These are phyloP conservation scores for Elegia similella DNA, from an alignment of 2,888 invertebrate genomes.

Conservation along the genomic window DNA sequence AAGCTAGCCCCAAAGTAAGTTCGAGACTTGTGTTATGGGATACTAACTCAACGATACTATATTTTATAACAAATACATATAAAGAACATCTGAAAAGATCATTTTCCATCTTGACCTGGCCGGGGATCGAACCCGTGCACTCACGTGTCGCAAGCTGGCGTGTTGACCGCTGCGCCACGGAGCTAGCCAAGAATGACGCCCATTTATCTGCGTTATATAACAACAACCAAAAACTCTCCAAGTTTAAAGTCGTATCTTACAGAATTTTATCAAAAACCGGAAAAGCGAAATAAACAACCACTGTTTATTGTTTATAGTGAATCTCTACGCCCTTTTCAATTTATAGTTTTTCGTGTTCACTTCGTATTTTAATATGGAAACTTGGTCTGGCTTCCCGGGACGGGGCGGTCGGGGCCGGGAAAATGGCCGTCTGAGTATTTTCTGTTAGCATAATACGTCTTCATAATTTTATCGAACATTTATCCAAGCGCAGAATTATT, in stretches of 20 bases:
- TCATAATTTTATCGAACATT: constrained; percentile 46
- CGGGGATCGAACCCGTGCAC: too few species aligned
- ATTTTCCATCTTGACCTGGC: too few species aligned
- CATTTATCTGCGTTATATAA: constrained; percentile 16
- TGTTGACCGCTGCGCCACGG: too few species aligned
- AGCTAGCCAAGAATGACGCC: too few species aligned
- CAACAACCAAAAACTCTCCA: constrained; percentile 25
- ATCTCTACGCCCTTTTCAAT: constrained; percentile 28
- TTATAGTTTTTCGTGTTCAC: constrained; percentile 38
- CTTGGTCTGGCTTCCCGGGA: constrained; percentile 33
- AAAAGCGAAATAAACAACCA: constrained; percentile 16
- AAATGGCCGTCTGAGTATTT: constrained; percentile 31
- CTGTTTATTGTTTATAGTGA: constrained; percentile 32
- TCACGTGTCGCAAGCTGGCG: too few species aligned
- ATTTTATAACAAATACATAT: too few species aligned
- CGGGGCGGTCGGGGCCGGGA: constrained; percentile 16
- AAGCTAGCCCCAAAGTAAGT: too few species aligned
- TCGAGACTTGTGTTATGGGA: too few species aligned
- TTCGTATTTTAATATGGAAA: constrained; percentile 38
- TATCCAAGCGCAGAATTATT: constrained; percentile 36
- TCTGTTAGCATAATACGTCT: constrained; percentile 50
- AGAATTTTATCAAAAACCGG: constrained; percentile 6
- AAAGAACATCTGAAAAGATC: too few species aligned
- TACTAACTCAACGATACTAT: too few species aligned
- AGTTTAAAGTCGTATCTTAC: constrained; percentile 3